Percentiles rank a stretch among this genome's conserved stretches.
Evolutionary conservation across 2,888 invertebrate species (phyloP).

Genomic region (Taphrorychus bicolor): DNA sequence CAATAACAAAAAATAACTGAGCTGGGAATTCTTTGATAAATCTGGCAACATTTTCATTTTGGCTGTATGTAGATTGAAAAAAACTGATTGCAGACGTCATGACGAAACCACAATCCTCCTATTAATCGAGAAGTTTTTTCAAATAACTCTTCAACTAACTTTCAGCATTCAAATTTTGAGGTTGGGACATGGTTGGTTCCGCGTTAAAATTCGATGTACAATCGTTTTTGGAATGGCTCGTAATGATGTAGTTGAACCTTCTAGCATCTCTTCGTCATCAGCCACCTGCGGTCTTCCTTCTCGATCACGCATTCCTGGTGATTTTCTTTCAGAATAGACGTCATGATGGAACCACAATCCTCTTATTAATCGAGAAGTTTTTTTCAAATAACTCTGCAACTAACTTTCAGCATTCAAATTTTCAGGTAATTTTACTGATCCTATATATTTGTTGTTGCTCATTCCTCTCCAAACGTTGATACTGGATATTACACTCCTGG

Average conservation of each 20-base stretch:
- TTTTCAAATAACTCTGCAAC: not conserved
- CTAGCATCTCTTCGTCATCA: not conserved
- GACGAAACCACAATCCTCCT: too few relatives aligned
- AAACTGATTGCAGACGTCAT: too few relatives aligned
- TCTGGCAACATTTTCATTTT: too few relatives aligned
- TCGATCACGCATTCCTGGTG: not conserved
- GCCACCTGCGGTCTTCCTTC: not conserved
- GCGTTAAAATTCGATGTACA: too few relatives aligned
- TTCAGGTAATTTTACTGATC: not conserved
- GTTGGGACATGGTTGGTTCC: too few relatives aligned
- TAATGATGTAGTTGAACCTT: too few relatives aligned
- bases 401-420: not conserved
- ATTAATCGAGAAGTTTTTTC: not conserved
- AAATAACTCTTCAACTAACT: not conserved
- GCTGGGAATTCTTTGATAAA: too few relatives aligned
- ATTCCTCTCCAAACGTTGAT: not conserved
- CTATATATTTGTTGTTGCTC: not conserved
- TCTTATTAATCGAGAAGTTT: too few relatives aligned
- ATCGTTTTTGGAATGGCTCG: too few relatives aligned
- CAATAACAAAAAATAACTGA: too few relatives aligned
- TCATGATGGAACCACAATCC: too few relatives aligned
- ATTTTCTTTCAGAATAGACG: constrained; percentile 6
- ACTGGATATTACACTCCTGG: not conserved
- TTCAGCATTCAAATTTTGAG: not conserved
- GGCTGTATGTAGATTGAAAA: too few relatives aligned